Base-by-base conservation (phyloP, 2,888 invertebrate genomes). In the Polymixis flavicincta region DNA sequence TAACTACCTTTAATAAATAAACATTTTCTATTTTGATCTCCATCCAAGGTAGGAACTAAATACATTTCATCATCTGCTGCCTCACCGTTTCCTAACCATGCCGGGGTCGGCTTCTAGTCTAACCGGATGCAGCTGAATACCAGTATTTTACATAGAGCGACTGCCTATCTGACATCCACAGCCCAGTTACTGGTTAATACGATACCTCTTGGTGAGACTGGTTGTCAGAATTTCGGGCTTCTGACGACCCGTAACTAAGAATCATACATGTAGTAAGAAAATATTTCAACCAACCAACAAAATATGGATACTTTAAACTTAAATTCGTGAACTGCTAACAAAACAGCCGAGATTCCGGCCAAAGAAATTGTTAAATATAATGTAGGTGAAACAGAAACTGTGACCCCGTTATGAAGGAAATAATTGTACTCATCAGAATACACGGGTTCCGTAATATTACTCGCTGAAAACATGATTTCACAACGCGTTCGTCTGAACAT, bases 321-420 rank as follows among this genome's bases (percentile, higher is more conserved):
- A 14, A 25, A 25, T 14, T 9, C 14, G 45, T 22, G 25, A n/a
- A 37, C 22, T n/a, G 17, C 8, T 37, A n/a, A 37, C 52, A 64
- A 54, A 75, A 76, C n/a, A 64, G 48, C 19, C 32, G 45, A 57
- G 37, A 28, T 71, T 75, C 67, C 45, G 48, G n/a, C 57, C 54
- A 19, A 83, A 80, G 68, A 86, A 77, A 76, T 70, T 59, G 57
- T 71, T 74, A 66, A 75, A 78, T 54, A 77, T 80, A 76, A 87
- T 74, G 37, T 76, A 22, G 78, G 50, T 5, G 68, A 28, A 71
- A 74, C 52, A 63, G 32, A 52, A 48, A 79, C 61, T 32, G 42
- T 67, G 57, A 71, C 83, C 57, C 54, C 32, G 25, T 78, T 83
- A 50, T 64, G 11, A 64, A 83, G 17, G 42, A 67, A 78, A 68